Evolutionary conservation across 2,888 invertebrate genomes (phyloP).

Genomic region (Ectemnius cavifrons): DNA sequence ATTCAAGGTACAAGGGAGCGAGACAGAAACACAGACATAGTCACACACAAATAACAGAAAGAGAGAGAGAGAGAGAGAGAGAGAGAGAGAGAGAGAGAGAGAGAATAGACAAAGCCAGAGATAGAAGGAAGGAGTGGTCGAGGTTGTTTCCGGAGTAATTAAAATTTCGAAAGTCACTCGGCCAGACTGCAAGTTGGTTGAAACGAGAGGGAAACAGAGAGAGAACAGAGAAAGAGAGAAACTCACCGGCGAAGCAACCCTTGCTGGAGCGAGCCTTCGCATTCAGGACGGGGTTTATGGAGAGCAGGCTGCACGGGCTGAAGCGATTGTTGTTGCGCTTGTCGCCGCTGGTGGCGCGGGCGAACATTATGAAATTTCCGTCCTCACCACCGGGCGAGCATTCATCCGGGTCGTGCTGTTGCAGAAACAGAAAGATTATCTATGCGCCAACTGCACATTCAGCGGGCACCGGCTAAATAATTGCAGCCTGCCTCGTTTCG

Average conservation of each 20-base stretch:
- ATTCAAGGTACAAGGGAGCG: no score
- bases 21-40: no score
- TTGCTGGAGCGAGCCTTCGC: conserved; percentile 91
- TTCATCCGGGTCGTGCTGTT: conserved; percentile 93
- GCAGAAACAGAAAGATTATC: conserved; percentile 44
- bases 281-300: conserved; percentile 93
- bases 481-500: no score
- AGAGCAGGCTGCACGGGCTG: conserved; percentile 93
- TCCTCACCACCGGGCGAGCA: conserved; percentile 95
- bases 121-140: no score
- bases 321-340: conserved; percentile 97
- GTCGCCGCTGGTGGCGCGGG: conserved; percentile 98
- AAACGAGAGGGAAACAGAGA: no score
- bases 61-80: no score
- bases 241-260: conserved; percentile 92
- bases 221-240: not conserved
- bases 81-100: no score
- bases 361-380: conserved; percentile 99
- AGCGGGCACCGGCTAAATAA: no score
- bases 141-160: conserved; percentile 32
- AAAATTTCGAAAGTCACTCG: conserved; percentile 34
- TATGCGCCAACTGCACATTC: conserved; percentile 23
- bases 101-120: no score
- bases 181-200: no score
- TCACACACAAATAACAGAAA: no score